These are phyloP conservation scores for Eulemur mongoz DNA, from an alignment of 2,797 vertebrate genomes.

Conservation along the genomic window DNA sequence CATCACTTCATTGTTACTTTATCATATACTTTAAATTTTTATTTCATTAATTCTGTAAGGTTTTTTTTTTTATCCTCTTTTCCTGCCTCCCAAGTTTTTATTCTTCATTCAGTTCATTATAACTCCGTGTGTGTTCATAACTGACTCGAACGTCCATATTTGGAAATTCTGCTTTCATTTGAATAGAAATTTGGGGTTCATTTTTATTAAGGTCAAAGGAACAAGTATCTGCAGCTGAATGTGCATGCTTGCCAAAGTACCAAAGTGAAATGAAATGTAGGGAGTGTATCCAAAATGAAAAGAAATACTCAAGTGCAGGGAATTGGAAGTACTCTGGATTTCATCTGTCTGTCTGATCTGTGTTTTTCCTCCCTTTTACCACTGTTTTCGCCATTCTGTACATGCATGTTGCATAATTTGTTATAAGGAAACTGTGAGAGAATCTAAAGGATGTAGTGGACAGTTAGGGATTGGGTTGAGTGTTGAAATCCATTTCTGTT, in stretches of 20 bases:
- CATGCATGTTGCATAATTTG: slow-evolving; percentile 14
- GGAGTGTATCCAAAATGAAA: slow-evolving; percentile 54
- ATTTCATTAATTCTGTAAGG: slow-evolving; percentile 6
- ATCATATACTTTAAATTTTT: background rate
- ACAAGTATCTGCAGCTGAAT: slow-evolving; percentile 49
- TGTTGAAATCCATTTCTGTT: background rate
- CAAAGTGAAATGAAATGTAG: slow-evolving; percentile 62
- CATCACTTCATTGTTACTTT: background rate
- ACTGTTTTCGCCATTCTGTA: slow-evolving; percentile 11
- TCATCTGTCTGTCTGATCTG: slow-evolving; percentile 24
- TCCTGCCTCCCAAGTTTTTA: background rate
- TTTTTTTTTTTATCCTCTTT: background rate
- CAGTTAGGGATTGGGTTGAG: background rate
- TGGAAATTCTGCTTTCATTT: slow-evolving; percentile 42
- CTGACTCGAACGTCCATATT: background rate
- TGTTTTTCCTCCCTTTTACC: background rate
- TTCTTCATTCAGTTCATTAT: background rate
- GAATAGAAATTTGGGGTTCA: slow-evolving; percentile 35
- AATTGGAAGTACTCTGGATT: background rate
- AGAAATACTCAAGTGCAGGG: background rate
- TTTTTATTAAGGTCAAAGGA: slow-evolving; percentile 61
- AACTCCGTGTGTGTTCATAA: background rate
- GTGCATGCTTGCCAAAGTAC: background rate
- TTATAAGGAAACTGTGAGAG: slow-evolving; percentile 26
- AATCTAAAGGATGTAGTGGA: background rate